These are phyloP conservation scores for Caranx ignobilis DNA, from an alignment of 2,113 vertebrate species.

Conservation along the genomic window DNA sequence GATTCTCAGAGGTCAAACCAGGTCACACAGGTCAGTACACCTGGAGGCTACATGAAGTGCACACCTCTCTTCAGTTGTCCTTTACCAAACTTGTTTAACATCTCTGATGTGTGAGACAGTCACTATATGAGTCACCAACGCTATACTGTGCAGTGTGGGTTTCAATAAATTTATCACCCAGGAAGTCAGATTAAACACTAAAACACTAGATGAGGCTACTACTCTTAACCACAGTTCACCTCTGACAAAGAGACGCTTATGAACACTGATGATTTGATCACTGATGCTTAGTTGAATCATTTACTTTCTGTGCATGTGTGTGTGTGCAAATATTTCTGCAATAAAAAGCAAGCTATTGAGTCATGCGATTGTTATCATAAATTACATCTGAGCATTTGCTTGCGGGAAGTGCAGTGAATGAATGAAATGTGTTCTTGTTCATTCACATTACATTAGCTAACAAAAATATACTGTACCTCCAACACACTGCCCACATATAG, in stretches of 20 bases:
- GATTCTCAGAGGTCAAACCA: background rate
- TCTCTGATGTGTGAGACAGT: background rate
- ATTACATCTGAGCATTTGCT: slow-evolving; percentile 3
- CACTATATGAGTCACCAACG: slow-evolving; percentile 3
- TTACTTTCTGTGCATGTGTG: background rate
- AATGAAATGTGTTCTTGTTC: background rate
- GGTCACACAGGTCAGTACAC: background rate
- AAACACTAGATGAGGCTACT: background rate
- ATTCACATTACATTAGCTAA: slow-evolving; percentile 3
- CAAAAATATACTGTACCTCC: slow-evolving; percentile 3
- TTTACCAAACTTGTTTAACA: background rate
- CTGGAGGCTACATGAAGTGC: background rate
- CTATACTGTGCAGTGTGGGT: background rate
- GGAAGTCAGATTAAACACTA: slow-evolving; percentile 20
- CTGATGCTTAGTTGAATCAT: slow-evolving; percentile 15
- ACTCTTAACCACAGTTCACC: background rate
- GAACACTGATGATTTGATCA: background rate
- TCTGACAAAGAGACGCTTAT: background rate
- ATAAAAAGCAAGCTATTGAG: slow-evolving; percentile 16
- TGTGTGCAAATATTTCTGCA: background rate
- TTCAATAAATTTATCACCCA: background rate
- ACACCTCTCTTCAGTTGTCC: background rate
- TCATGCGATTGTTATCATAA: slow-evolving; percentile 13
- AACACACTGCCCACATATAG: background rate
- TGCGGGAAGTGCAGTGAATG: background rate